phyloP scores from a whole-genome alignment of 2,888 invertebrate genomes.

The Drosophila cracens region DNA sequence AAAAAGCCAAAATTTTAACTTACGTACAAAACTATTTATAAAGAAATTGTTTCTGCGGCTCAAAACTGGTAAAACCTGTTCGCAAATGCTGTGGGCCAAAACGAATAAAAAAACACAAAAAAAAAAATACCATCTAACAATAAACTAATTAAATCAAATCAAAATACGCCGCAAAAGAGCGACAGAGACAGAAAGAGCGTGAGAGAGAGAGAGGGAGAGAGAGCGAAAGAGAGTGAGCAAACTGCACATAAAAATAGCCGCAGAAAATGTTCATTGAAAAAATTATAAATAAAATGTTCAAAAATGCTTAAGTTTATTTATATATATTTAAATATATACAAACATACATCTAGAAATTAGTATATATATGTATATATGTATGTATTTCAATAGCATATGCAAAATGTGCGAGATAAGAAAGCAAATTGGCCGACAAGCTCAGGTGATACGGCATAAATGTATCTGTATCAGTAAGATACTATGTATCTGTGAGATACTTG shows the following conservation, averaged over 20 bases:
- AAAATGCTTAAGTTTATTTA: conserved; percentile 17
- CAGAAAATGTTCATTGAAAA: conserved; percentile 53
- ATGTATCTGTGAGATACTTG: conserved; percentile 23
- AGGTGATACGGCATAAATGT: conserved; percentile 19
- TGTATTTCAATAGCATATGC: conserved; percentile 58
- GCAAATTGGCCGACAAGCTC: conserved; percentile 17
- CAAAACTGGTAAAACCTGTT: conserved; percentile 69
- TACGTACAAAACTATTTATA: conserved; percentile 45
- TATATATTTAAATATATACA: conserved; percentile 18
- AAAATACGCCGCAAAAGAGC: conserved; percentile 70
- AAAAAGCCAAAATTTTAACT: conserved; percentile 21
- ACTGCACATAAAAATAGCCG: conserved; percentile 44
- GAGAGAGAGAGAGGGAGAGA: not conserved
- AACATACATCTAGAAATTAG: conserved; percentile 3
- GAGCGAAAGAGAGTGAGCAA: conserved; percentile 17
- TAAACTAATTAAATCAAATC: conserved; percentile 75
- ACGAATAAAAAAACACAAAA: conserved; percentile 17
- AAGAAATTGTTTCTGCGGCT: conserved; percentile 46
- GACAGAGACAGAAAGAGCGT: conserved; percentile 14
- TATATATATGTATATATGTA: conserved; percentile 4
- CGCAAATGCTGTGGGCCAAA: conserved; percentile 42
- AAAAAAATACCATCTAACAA: conserved; percentile 58
- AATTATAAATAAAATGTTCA: conserved; percentile 61
- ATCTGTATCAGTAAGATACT: conserved; percentile 23
- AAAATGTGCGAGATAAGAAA: conserved; percentile 41